Percentiles rank a stretch among this genome's conserved stretches.
phyloP scores from a whole-genome alignment of 2,888 invertebrate species.

The Ophion slaviceki region DNA sequence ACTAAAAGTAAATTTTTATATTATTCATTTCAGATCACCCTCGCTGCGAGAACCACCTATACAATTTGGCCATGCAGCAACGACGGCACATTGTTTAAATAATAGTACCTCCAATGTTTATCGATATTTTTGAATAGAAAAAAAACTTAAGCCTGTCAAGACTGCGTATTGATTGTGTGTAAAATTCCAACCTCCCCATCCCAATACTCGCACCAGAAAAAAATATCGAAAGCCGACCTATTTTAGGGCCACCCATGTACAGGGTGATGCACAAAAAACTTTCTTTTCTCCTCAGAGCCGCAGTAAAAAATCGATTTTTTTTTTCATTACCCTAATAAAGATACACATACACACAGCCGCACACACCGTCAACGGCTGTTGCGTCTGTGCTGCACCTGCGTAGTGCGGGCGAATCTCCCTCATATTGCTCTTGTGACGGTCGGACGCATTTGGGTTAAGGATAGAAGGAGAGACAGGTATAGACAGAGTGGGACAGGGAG shows the following conservation, averaged over 20 bases:
- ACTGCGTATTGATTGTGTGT: background rate
- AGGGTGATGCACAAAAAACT: background rate
- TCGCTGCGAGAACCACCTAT: too few species aligned
- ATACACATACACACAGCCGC: background rate
- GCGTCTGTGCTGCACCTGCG: conserved; percentile 67
- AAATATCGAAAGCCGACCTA: background rate
- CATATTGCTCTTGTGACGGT: conserved; percentile 68
- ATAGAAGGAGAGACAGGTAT: conserved; percentile 61
- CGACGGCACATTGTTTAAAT: background rate
- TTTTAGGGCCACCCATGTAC: background rate
- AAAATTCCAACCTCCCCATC: background rate
- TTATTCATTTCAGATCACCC: too few species aligned
- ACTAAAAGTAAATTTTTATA: too few species aligned
- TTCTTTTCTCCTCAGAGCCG: background rate
- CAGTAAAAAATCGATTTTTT: background rate
- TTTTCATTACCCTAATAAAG: background rate
- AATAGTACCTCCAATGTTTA: background rate
- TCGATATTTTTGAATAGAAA: background rate
- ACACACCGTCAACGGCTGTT: conserved; percentile 50
- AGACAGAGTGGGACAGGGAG: conserved; percentile 34
- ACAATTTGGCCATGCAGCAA: background rate
- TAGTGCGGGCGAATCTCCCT: conserved; percentile 62
- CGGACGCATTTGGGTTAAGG: conserved; percentile 71
- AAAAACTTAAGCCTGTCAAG: background rate
- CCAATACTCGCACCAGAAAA: background rate